Base-by-base conservation (phyloP, 2,113 vertebrate genomes). In the Mesoclemmys tuberculata region DNA sequence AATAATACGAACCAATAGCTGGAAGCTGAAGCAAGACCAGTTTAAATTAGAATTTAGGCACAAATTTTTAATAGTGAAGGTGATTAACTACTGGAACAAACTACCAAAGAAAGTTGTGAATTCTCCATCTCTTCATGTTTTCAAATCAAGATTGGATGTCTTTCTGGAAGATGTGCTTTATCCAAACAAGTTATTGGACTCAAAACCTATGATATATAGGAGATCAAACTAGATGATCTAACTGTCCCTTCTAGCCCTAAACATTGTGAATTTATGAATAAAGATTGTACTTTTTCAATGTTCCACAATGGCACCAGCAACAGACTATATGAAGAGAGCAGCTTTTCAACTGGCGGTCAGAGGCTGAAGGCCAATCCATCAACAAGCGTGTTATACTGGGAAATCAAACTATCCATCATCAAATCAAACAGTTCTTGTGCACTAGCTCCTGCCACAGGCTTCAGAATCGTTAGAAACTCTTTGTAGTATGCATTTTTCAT, bases 11-110 rank as follows among this genome's bases (percentile, higher is more conserved):
- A 41, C 27, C 80, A 6, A 8, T 52, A 77, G 38, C 11, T 87
- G 19, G 14, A 27, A 92, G 22, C 55, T 80, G 75, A 88, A 84
- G 26, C 56, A 49, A 78, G 51, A 92, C 18, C 26, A 92, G 89
- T 55, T 78, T 24, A 87, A 80, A 10, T 24, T n/a, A 71, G 24
- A 85, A 80, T 89, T 55, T 61, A 92, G 18, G 35, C 0, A 56
- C 61, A n/a, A 19, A 19, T 68, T 68, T 84, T 89, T 85, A 90
- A 35, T 48, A 77, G 31, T 7, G 7, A 87, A 8, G 7, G 1
- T 22, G 61, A 6, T 10, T 29, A 78, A 22, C 2, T 87, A n/a
- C 56, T 68, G 29, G 29, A 49, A 52, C 21, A 71, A 89, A 54
- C 38, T 52, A 71, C 13, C 27, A 51, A 11, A 68, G 9, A 6